Conservation (phyloP, 2,888 invertebrate genomes). For the Drosophila prolongata region DNA sequence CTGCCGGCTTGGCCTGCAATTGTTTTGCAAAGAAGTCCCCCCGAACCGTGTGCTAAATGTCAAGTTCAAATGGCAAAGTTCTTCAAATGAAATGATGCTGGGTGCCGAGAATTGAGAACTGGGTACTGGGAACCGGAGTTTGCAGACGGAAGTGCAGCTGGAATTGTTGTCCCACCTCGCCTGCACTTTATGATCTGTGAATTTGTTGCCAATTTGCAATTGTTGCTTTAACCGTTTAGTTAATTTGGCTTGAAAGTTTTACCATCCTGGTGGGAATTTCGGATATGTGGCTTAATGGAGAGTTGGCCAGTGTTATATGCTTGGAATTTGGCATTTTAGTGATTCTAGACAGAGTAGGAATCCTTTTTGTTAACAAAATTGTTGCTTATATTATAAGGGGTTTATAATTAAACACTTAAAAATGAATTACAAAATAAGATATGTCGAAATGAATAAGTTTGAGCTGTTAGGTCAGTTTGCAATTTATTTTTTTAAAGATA, state of each 20-base stretch:
- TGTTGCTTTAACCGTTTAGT: conserved; percentile 75
- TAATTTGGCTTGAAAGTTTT: conserved; percentile 70
- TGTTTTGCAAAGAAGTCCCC: conserved; percentile 77
- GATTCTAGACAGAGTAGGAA: too few relatives aligned
- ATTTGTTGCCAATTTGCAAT: conserved; percentile 79
- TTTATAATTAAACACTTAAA: too few relatives aligned
- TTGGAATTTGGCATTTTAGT: conserved; percentile 1
- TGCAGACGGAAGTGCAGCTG: conserved; percentile 24
- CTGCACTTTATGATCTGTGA: conserved; percentile 73
- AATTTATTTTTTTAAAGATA: too few relatives aligned
- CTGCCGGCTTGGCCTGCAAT: conserved; percentile 60
- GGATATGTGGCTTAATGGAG: conserved; percentile 4
- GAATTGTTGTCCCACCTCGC: conserved; percentile 37
- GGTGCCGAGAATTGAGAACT: conserved; percentile 50
- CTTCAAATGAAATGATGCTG: conserved; percentile 78
- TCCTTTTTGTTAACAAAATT: too few relatives aligned
- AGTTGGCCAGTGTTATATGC: not conserved
- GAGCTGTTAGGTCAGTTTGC: too few relatives aligned
- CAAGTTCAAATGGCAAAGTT: conserved; percentile 81
- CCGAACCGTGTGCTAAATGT: conserved; percentile 77
- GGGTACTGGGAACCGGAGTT: conserved; percentile 5
- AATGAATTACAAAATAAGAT: too few relatives aligned
- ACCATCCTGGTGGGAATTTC: conserved; percentile 13
- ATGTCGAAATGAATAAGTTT: too few relatives aligned
- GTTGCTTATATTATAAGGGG: too few relatives aligned